Percentiles rank a stretch among this genome's conserved stretches.
Evolutionary conservation across 2,888 invertebrate species (phyloP).

Genomic region (Spialia ferax): DNA sequence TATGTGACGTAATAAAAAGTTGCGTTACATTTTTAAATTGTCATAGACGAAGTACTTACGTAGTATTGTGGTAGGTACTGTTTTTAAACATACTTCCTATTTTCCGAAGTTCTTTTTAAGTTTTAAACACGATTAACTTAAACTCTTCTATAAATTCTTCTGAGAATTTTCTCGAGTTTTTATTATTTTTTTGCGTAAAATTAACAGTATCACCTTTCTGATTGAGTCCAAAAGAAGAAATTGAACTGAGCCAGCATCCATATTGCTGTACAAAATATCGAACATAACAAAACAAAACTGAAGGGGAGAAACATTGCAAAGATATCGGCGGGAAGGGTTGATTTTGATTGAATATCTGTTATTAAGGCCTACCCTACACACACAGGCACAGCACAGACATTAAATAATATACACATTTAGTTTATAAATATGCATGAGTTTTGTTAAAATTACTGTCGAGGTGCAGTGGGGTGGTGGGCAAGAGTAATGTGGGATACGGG

Average conservation of each 20-base stretch:
- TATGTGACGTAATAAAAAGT: too few species aligned
- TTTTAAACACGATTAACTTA: too few species aligned
- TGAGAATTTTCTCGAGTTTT: too few species aligned
- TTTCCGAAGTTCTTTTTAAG: too few species aligned
- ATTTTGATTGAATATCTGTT: constrained; percentile 87
- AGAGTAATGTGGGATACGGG: constrained; percentile 32
- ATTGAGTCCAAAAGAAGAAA: constrained; percentile 41
- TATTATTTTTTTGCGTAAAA: too few species aligned
- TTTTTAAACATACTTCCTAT: too few species aligned
- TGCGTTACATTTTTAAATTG: too few species aligned
- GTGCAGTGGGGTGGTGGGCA: constrained; percentile 37
- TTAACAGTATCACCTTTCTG: neutral
- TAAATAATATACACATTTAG: constrained; percentile 82
- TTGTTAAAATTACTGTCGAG: constrained; percentile 71
- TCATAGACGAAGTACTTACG: too few species aligned
- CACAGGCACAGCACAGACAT: constrained; percentile 75
- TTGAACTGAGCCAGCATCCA: constrained; percentile 41
- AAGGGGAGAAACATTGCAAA: constrained; percentile 79
- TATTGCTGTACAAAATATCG: constrained; percentile 46
- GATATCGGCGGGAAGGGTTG: constrained; percentile 85
- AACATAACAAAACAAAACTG: constrained; percentile 66
- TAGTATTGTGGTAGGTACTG: too few species aligned
- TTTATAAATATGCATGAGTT: constrained; percentile 86
- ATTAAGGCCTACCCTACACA: constrained; percentile 80
- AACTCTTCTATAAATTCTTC: too few species aligned